phyloP scores from a whole-genome alignment of 2,888 invertebrate genomes.

The Rhagonycha fulva region DNA sequence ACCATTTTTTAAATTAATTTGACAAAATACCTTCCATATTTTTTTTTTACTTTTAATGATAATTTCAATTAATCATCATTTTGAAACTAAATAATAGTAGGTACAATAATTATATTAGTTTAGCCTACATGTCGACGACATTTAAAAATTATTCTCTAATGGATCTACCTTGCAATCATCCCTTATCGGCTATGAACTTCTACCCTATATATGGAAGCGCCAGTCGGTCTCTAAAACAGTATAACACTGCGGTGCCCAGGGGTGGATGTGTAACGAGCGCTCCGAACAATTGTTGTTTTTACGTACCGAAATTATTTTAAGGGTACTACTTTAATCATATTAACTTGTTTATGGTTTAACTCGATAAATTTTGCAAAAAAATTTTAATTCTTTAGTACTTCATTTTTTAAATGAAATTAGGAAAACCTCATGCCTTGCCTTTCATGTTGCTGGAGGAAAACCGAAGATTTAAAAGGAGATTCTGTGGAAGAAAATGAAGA shows the following conservation, averaged over 20 bases:
- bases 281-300: conserved; percentile 10
- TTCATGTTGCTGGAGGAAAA: conserved; percentile 36
- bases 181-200: conserved; percentile 26
- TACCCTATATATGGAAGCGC: conserved; percentile 33
- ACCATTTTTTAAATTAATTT: not conserved
- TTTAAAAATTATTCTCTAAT: conserved; percentile 12
- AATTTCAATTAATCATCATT: not conserved
- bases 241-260: conserved; percentile 18
- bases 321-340: not conserved
- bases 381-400: not conserved
- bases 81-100: not conserved
- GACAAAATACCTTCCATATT: not conserved
- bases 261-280: conserved; percentile 18
- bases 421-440: conserved; percentile 35
- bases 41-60: not conserved
- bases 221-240: conserved; percentile 29
- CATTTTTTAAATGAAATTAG: conserved; percentile 19
- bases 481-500: conserved; percentile 27
- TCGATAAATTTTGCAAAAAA: not conserved
- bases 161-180: conserved; percentile 23
- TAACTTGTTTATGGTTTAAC: not conserved
- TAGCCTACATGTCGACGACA: not conserved
- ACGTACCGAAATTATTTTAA: not conserved
- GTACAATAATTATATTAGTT: not conserved
- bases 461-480: conserved; percentile 36